Evolutionary conservation across 2,797 vertebrate species (phyloP), one percentile per base, ranked within the genome.

Genomic region (Mustela erminea): DNA sequence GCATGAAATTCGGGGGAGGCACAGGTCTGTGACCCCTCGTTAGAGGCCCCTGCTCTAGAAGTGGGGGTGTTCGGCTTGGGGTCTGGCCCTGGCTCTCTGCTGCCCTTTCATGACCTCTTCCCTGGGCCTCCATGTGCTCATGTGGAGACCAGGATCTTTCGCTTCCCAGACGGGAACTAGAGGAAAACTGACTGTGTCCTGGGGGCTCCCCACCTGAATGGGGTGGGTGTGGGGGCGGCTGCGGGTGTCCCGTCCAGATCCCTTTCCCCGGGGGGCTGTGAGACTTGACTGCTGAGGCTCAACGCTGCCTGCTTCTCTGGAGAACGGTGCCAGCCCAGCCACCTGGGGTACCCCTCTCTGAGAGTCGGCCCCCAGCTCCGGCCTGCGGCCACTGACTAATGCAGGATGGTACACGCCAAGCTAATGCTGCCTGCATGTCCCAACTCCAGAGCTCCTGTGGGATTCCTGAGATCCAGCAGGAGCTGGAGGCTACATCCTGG

Each of bases 391-490:
- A 41, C 0, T 35, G 54, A 60, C 90, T 25, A 66, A 58, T n/a
- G 27, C 75, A 77, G 74, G 35, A 32, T 12, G 46, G 10, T 14
- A 7, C 21, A 62, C 54, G 5, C 46, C 5, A 3, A 62, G 29
- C 52, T 29, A 46, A 27, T 1, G 20, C 15, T 2, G 3, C 1
- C 17, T 13, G 21, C 0, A 4, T 1, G 7, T 29, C 18, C 2
- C 2, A 17, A 10, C 60, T 27, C 35, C 14, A 13, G 46, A 60
- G 83, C 60, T 38, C 38, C 29, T 21, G 17, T 17, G 27, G 72
- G 15, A 21, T 58, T 68, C 17, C 15, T 12, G n/a, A 27, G 9
- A 21, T 58, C 81, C 25, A 15, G 60, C 38, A 12, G n/a, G 78
- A 38, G 41, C 70, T 46, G 17, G 49, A 94, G 18, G 62, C n/a